Percentiles rank a stretch among this genome's conserved stretches.
phyloP scores from a whole-genome alignment of 1,140 invertebrate genomes.

The Dendroctonus valens region DNA sequence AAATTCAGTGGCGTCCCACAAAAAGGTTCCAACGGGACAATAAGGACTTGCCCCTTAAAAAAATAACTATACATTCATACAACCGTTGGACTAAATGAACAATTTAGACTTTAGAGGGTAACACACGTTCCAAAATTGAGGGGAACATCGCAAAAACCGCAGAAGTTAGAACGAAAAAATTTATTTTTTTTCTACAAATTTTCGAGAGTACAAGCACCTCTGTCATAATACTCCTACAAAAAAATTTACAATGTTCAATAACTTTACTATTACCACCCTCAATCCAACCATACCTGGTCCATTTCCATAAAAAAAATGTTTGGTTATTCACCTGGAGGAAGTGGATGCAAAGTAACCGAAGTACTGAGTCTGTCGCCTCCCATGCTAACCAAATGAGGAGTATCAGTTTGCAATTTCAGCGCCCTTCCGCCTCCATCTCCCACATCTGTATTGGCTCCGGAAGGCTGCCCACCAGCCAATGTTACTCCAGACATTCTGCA shows the following conservation, averaged over 20 bases:
- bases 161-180: too few relatives aligned
- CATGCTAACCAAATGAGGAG: constrained; percentile 85
- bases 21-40: too few relatives aligned
- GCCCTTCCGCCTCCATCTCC: constrained; percentile 58
- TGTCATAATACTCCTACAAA: too few relatives aligned
- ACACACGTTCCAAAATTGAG: too few relatives aligned
- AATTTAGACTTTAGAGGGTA: too few relatives aligned
- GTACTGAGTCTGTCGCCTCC: constrained; percentile 84
- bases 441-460: constrained; percentile 34
- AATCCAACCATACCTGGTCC: not conserved
- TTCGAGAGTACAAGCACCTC: too few relatives aligned
- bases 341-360: constrained; percentile 83
- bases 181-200: not conserved
- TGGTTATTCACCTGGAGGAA: constrained; percentile 67
- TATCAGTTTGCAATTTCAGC: constrained; percentile 78
- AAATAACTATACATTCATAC: too few relatives aligned
- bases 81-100: too few relatives aligned
- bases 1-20: too few relatives aligned
- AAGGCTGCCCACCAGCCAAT: constrained; percentile 37
- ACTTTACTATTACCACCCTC: not conserved
- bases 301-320: not conserved
- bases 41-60: too few relatives aligned
- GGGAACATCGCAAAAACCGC: too few relatives aligned
- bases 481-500: constrained; percentile 38
- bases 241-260: too few relatives aligned